A percentile compares a stretch with the other conserved stretches of the same genome.
These are phyloP conservation scores for Trachops cirrhosus DNA, from an alignment of 2,797 vertebrate species.

Conservation along the genomic window DNA sequence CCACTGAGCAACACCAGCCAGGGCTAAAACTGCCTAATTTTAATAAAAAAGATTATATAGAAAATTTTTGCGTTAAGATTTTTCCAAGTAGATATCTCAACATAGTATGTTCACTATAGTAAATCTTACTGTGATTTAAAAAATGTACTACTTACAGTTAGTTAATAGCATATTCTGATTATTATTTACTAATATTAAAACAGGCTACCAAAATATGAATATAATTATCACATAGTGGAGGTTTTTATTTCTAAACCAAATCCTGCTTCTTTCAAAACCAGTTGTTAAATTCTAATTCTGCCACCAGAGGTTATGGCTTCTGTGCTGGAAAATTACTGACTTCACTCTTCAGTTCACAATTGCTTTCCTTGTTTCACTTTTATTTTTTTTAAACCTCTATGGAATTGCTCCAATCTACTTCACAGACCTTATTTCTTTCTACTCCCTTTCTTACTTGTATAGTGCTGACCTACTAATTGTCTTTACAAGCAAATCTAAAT, in stretches of 20 bases:
- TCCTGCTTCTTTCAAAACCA: slow-evolving; percentile 39
- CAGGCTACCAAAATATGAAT: not conserved
- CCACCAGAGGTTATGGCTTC: slow-evolving; percentile 15
- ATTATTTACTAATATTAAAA: not conserved
- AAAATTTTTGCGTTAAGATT: not conserved
- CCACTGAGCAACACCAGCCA: not conserved
- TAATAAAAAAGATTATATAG: not conserved
- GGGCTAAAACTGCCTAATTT: not conserved
- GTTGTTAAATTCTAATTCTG: slow-evolving; percentile 26
- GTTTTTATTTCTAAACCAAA: slow-evolving; percentile 31
- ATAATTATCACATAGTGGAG: not conserved
- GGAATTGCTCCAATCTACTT: slow-evolving; percentile 65
- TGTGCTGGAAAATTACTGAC: slow-evolving; percentile 63
- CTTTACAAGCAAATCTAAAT: slow-evolving; percentile 36
- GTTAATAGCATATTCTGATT: not conserved
- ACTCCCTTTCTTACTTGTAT: slow-evolving; percentile 49
- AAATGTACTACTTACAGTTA: not conserved
- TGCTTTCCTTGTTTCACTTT: slow-evolving; percentile 51
- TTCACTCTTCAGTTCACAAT: slow-evolving; percentile 44
- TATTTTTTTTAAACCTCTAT: slow-evolving; percentile 40
- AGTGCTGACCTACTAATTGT: slow-evolving; percentile 66
- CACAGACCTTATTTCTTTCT: slow-evolving; percentile 41
- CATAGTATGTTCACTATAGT: not conserved
- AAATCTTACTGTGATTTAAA: not conserved
- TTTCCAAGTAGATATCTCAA: not conserved